phyloP scores from a whole-genome alignment of 2,888 invertebrate genomes.

The Pollenia angustigena region DNA sequence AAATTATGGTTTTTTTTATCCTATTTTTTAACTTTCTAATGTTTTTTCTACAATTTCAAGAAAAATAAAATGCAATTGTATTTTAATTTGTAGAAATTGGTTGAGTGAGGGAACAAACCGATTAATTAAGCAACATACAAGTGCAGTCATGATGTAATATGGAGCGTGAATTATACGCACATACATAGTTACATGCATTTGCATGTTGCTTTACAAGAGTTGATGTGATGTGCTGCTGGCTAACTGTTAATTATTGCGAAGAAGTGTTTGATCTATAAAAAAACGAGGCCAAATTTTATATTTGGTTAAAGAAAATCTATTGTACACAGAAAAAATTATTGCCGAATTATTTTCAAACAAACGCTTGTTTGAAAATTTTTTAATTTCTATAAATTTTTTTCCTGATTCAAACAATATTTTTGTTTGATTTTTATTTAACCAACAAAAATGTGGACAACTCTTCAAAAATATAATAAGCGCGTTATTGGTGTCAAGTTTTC shows the following conservation, averaged over 20 bases:
- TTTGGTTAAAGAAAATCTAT: too few species aligned
- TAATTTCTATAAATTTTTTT: too few species aligned
- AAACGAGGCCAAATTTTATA: neutral
- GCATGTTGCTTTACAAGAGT: neutral
- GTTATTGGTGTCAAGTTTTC: too few species aligned
- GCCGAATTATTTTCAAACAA: too few species aligned
- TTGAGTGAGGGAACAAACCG: neutral
- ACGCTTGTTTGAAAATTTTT: too few species aligned
- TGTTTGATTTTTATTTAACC: too few species aligned
- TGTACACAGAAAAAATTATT: too few species aligned
- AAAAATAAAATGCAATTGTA: conserved; percentile 14
- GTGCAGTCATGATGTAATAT: neutral
- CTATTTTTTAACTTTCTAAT: neutral
- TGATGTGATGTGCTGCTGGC: conserved; percentile 14
- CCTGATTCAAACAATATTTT: too few species aligned
- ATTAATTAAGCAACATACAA: neutral
- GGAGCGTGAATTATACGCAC: conserved; percentile 31
- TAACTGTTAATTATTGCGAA: neutral
- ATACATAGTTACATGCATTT: too few species aligned
- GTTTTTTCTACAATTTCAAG: neutral
- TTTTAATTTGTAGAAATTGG: conserved; percentile 38
- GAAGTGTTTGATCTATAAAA: neutral
- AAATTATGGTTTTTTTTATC: neutral
- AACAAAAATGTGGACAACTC: too few species aligned
- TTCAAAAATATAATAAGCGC: too few species aligned